Conservation (phyloP, 1,140 invertebrate genomes). For the Drosophila pseudoobscura region DNA sequence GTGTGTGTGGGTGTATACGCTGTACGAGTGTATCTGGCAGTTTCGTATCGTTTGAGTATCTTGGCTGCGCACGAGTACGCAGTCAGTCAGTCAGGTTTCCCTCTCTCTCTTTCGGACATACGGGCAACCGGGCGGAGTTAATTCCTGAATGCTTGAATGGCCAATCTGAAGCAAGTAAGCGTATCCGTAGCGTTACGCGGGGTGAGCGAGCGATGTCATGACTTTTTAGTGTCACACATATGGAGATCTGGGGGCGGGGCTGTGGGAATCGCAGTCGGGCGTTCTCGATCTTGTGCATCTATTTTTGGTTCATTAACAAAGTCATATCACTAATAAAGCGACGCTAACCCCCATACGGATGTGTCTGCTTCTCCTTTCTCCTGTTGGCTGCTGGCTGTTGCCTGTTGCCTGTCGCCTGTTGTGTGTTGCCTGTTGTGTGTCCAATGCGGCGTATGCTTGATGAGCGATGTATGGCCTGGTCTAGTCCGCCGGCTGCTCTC, state of each 20-base stretch:
- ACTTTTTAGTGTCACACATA: conserved; percentile 80
- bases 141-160: conserved; percentile 83
- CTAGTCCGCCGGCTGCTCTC: conserved; percentile 41
- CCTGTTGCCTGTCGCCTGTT: too few species aligned
- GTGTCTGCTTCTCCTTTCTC: too few species aligned
- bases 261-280: conserved; percentile 55
- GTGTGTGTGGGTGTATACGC: conserved; percentile 19
- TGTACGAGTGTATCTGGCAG: neutral
- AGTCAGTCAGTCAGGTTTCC: conserved; percentile 31
- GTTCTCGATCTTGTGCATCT: conserved; percentile 63
- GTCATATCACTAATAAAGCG: conserved; percentile 80
- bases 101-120: conserved; percentile 63
- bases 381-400: too few species aligned
- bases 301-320: conserved; percentile 82
- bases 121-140: conserved; percentile 83
- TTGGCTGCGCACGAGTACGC: conserved; percentile 28
- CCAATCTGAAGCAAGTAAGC: conserved; percentile 83
- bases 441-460: conserved; percentile 53
- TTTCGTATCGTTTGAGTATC: conserved; percentile 24
- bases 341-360: conserved; percentile 20
- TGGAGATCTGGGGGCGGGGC: conserved; percentile 54
- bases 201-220: conserved; percentile 73
- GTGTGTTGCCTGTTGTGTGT: conserved; percentile 7
- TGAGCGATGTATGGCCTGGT: conserved; percentile 4
- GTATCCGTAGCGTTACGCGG: conserved; percentile 70